Evolutionary conservation across 30 jellyfish, hydroid and myxozoan genomes (phyloP).

Genomic region (Sanderia malayensis): DNA sequence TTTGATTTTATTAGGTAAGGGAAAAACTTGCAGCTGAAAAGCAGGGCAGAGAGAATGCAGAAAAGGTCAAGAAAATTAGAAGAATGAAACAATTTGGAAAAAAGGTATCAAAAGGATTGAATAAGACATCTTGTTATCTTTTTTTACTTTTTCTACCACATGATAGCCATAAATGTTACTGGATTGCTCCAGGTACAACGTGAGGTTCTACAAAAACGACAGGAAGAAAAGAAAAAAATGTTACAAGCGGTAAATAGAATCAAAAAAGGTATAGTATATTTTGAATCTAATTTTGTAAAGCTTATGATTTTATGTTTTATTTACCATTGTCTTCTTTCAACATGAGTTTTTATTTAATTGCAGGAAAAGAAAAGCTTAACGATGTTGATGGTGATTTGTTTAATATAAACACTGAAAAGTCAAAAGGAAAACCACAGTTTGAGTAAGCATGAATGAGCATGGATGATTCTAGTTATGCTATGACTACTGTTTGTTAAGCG

Average conservation of each 20-base stretch:
- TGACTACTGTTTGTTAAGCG: too few relatives aligned
- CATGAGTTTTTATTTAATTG: not conserved
- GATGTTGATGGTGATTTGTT: conserved; percentile 60
- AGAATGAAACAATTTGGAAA: conserved; percentile 91
- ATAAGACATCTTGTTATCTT: too few relatives aligned
- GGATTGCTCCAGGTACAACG: conserved; percentile 69
- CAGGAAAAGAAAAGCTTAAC: conserved; percentile 64
- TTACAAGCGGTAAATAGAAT: conserved; percentile 80
- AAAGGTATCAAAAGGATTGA: conserved; percentile 46
- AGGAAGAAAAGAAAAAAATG: conserved; percentile 80
- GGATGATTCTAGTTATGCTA: too few relatives aligned
- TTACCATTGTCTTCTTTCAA: too few relatives aligned
- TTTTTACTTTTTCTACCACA: too few relatives aligned
- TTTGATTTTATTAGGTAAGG: conserved; percentile 55
- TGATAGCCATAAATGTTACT: not conserved
- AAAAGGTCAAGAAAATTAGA: conserved; percentile 83
- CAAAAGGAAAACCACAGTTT: conserved; percentile 15
- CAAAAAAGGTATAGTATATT: conserved; percentile 54
- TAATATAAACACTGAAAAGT: conserved; percentile 48
- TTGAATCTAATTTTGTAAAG: not conserved
- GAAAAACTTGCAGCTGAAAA: conserved; percentile 72
- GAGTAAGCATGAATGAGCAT: too few relatives aligned
- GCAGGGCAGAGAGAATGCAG: conserved; percentile 86
- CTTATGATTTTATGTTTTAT: too few relatives aligned
- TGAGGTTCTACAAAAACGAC: conserved; percentile 86